A percentile compares a stretch with the other conserved stretches of the same genome.
phyloP scores from a whole-genome alignment of 2,888 invertebrate species.

The Buathra laborator region DNA sequence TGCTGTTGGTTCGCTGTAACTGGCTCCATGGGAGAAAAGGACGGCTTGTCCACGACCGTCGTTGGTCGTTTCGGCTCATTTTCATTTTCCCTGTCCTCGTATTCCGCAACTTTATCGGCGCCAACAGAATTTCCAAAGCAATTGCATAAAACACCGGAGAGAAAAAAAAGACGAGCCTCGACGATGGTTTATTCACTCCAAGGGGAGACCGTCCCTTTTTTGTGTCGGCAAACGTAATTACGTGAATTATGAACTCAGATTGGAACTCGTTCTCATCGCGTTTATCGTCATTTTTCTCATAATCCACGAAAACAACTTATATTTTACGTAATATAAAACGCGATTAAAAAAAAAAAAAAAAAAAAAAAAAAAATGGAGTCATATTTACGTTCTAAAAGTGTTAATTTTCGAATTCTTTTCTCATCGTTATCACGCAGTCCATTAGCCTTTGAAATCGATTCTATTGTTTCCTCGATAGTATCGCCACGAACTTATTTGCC shows the following conservation, averaged over 20 bases:
- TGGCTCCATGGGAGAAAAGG: background rate
- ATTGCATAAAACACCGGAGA: background rate
- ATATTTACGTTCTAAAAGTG: too few species aligned
- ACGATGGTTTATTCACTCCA: constrained; percentile 28
- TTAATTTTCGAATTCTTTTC: too few species aligned
- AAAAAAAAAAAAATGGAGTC: too few species aligned
- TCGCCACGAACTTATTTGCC: too few species aligned
- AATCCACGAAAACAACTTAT: background rate
- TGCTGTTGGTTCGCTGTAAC: constrained; percentile 25
- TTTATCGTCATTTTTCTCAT: background rate
- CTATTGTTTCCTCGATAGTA: too few species aligned
- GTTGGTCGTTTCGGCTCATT: constrained; percentile 25
- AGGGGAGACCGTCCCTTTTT: background rate
- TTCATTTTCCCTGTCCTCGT: constrained; percentile 3
- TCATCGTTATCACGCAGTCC: too few species aligned
- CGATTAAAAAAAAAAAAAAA: background rate
- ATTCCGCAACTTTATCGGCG: background rate
- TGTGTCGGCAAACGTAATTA: background rate
- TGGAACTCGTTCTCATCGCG: background rate
- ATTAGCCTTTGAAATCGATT: too few species aligned
- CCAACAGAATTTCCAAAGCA: background rate
- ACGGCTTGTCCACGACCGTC: constrained; percentile 20
- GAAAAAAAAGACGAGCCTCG: background rate
- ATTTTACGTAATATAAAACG: background rate
- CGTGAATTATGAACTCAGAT: constrained; percentile 19